Evolutionary conservation across 2,113 vertebrate genomes (phyloP), one percentile per base, ranked within the genome.

Genomic region (Microcebus murinus): DNA sequence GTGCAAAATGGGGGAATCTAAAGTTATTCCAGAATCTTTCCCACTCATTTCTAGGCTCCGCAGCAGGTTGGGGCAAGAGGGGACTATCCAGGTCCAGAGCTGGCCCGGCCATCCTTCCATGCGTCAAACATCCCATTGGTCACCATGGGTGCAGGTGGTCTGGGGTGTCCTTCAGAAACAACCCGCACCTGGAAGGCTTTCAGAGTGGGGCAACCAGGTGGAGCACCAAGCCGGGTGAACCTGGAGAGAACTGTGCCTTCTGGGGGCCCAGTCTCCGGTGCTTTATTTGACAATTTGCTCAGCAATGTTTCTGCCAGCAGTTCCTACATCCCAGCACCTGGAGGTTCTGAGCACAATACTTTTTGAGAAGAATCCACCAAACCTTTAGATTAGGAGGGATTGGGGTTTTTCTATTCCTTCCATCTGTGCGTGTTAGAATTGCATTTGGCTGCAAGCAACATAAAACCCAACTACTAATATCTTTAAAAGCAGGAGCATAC

Each of bases 191-290:
- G 29, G 59, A 42, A 81, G 79, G 2, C 42, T 68, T 1, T 36
- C 3, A 77, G 14, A 82, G 6, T 1, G 2, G 10, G 29, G 10
- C 14, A 61, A 25, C 11, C 68, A 25, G 48, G 27, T 39, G 7
- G 2, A 71, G 20, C 17, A 34, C 25, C 7, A 29, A 0, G 0
- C 17, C 5, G 3, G 4, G 23, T 20, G 42, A 45, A 39, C 45
- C 14, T 1, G 29, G 50, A 70, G 18, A 57, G 23, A 25, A 23
- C 20, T 34, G 0, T 1, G 21, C 45, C 29, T 55, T 29, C 68
- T 7, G 59, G 6, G 6, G 45, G 1, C 18, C 52, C 48, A 42
- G 48, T 21, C 79, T 83, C 73, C 67, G 77, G 6, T 1, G n/a
- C 45, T 29, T n/a, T 34, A 45, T 25, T 20, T 45, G 29, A 79